Percentiles rank a stretch among this genome's conserved stretches.
phyloP scores from a whole-genome alignment of 1,140 invertebrate genomes.

The Riptortus pedestris region DNA sequence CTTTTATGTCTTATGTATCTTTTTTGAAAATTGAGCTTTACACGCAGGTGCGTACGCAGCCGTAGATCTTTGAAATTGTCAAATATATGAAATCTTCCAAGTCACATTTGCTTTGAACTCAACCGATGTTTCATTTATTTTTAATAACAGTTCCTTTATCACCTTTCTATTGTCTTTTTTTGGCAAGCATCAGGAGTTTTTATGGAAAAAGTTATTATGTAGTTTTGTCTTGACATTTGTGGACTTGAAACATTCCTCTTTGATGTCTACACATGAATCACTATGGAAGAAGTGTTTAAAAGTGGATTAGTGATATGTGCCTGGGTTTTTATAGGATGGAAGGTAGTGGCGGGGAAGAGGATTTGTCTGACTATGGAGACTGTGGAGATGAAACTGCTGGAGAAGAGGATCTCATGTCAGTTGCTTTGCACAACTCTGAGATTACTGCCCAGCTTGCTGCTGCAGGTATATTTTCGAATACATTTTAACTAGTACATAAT shows the following conservation, averaged over 20 bases:
- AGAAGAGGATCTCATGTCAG: slow-evolving; percentile 45
- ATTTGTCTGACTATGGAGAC: slow-evolving; percentile 51
- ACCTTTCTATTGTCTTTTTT: no score
- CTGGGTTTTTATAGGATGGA: slow-evolving; percentile 7
- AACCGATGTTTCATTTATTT: no score
- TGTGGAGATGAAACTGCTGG: slow-evolving; percentile 62
- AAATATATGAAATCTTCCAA: neutral
- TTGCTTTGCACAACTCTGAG: slow-evolving; percentile 41
- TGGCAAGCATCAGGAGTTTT: no score
- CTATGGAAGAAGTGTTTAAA: no score
- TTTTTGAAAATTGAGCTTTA: slow-evolving; percentile 37
- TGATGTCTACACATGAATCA: no score
- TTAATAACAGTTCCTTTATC: no score
- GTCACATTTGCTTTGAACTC: no score
- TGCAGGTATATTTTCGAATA: slow-evolving; percentile 60
- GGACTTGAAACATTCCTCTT: no score
- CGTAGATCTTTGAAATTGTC: slow-evolving; percentile 39
- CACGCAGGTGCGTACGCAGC: slow-evolving; percentile 83
- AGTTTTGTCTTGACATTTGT: no score
- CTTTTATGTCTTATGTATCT: neutral
- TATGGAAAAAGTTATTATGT: no score
- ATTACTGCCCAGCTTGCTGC: slow-evolving; percentile 89
- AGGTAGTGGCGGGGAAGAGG: slow-evolving; percentile 2
- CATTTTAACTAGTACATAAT: no score
- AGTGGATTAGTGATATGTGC: no score